phyloP scores from a whole-genome alignment of 2,113 vertebrate species.

The Siniperca knerii region DNA sequence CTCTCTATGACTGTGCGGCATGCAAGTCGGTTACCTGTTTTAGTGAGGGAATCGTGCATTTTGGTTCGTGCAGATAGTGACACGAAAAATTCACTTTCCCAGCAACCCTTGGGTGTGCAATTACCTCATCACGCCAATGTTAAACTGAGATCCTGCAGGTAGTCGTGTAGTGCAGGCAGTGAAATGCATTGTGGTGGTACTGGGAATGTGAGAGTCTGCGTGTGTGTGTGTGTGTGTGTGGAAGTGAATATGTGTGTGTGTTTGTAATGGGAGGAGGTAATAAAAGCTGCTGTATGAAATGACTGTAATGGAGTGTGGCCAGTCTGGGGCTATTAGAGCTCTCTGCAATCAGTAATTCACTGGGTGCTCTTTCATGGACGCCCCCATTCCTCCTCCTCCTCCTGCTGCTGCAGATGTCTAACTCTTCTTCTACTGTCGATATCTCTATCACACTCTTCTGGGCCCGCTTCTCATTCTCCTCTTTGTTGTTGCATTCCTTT shows the following conservation, averaged over 20 bases:
- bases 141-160: conserved; percentile 54
- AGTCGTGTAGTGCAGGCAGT: conserved; percentile 23
- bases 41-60: neutral
- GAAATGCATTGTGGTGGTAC: conserved; percentile 51
- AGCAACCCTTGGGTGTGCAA: conserved; percentile 7
- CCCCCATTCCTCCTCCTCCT: conserved; percentile 46
- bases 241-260: conserved; percentile 53
- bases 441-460: conserved; percentile 58
- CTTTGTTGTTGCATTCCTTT: conserved; percentile 52
- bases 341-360: conserved; percentile 79
- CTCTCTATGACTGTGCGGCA: neutral
- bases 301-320: conserved; percentile 81
- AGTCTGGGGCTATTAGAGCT: conserved; percentile 80
- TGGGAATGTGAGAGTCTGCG: conserved; percentile 40
- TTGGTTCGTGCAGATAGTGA: conserved; percentile 5
- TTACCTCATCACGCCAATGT: conserved; percentile 10
- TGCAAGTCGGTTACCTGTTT: neutral
- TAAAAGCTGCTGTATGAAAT: conserved; percentile 82
- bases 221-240: conserved; percentile 58
- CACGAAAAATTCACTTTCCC: neutral
- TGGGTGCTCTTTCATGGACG: conserved; percentile 68
- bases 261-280: conserved; percentile 77
- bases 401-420: conserved; percentile 54
- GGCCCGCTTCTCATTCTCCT: neutral
- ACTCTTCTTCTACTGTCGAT: conserved; percentile 40